Percentiles rank a stretch among this genome's conserved stretches.
These are phyloP conservation scores for Perca fluviatilis DNA, from an alignment of 2,113 vertebrate species.

Conservation along the genomic window DNA sequence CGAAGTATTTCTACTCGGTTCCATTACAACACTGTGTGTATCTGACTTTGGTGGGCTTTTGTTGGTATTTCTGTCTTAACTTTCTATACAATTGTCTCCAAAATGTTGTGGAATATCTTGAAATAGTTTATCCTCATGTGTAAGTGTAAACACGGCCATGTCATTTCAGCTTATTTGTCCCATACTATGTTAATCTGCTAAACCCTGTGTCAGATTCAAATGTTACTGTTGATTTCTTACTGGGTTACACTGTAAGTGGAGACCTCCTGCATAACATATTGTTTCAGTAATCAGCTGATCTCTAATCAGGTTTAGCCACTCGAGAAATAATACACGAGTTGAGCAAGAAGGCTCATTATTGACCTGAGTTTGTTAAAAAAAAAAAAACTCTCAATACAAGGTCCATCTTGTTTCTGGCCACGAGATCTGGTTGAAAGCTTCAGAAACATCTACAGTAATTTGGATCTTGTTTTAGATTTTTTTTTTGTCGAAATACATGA, in stretches of 20 bases:
- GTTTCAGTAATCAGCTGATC: conserved; percentile 19
- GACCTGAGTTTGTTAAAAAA: not conserved
- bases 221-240: not conserved
- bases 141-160: not conserved
- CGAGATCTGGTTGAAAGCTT: not conserved
- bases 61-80: not conserved
- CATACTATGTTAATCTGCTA: not conserved
- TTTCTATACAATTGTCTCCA: not conserved
- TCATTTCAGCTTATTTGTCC: not conserved
- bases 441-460: not conserved
- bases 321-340: not conserved
- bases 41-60: not conserved
- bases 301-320: conserved; percentile 20
- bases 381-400: not conserved
- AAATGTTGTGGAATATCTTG: not conserved
- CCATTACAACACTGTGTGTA: not conserved
- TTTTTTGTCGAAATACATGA: not conserved
- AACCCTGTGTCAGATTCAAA: not conserved
- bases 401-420: not conserved
- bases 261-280: not conserved
- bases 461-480: not conserved
- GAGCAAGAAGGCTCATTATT: not conserved
- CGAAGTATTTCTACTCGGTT: too few relatives aligned
- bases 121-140: not conserved
- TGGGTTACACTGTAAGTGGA: not conserved